Conservation (phyloP, 2,888 invertebrate genomes). For the Axea sp. region DNA sequence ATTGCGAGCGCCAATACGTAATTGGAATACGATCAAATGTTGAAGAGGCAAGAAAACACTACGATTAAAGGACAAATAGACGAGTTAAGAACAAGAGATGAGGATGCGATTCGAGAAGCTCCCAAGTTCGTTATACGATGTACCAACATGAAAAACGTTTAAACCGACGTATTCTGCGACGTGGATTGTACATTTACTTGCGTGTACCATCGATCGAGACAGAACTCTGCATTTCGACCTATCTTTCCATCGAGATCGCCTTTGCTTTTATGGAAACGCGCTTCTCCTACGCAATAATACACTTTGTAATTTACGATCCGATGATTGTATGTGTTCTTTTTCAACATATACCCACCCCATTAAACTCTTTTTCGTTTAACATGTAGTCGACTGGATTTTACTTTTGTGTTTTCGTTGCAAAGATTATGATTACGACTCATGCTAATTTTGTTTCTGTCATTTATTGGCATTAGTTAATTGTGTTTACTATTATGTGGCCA, state of each 20-base stretch:
- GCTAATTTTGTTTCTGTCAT: slow-evolving; percentile 4
- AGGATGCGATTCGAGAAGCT: slow-evolving; percentile 16
- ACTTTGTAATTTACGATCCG: slow-evolving; percentile 44
- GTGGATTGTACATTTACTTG: slow-evolving; percentile 58
- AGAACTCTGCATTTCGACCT: slow-evolving; percentile 25
- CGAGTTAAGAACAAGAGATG: background rate
- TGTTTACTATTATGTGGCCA: slow-evolving; percentile 3
- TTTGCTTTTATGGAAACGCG: slow-evolving; percentile 34
- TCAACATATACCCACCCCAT: slow-evolving; percentile 1
- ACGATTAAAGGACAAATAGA: slow-evolving; percentile 1
- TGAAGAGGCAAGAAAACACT: background rate
- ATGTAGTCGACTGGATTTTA: background rate
- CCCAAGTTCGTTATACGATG: slow-evolving; percentile 53
- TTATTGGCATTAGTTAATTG: background rate
- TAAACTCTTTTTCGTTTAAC: background rate
- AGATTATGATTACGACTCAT: slow-evolving; percentile 2
- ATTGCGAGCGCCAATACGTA: slow-evolving; percentile 35
- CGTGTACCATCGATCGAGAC: slow-evolving; percentile 21
- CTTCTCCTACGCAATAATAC: slow-evolving; percentile 33
- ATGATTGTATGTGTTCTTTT: slow-evolving; percentile 23
- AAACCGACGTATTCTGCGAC: slow-evolving; percentile 52
- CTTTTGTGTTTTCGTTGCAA: background rate
- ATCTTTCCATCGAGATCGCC: slow-evolving; percentile 32
- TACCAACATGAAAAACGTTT: slow-evolving; percentile 20
- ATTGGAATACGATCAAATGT: slow-evolving; percentile 7